phyloP scores from a whole-genome alignment of 2,113 vertebrate genomes.

The Thamnophis sirtalis region DNA sequence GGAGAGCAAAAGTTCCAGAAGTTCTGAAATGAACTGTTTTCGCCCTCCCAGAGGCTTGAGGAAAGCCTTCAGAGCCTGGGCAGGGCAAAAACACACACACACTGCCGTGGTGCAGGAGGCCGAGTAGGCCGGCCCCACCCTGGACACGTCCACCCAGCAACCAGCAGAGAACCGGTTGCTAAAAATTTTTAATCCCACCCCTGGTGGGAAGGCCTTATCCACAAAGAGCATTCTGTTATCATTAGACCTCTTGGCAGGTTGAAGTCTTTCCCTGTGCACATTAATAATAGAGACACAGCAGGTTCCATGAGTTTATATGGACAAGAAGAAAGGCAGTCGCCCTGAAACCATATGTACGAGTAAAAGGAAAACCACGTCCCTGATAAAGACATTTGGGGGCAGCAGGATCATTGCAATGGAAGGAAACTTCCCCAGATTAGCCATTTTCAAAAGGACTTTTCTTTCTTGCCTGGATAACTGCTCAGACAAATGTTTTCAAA shows the following conservation, averaged over 20 bases:
- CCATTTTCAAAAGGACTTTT: background rate
- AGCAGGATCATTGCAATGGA: background rate
- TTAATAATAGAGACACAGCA: background rate
- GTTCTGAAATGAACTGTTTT: too few species aligned
- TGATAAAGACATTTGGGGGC: background rate
- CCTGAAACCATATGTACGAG: background rate
- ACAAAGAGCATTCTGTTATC: background rate
- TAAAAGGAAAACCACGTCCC: background rate
- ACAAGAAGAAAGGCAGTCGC: background rate
- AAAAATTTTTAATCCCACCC: too few species aligned
- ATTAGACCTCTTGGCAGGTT: background rate
- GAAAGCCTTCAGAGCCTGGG: too few species aligned
- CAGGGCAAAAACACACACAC: too few species aligned
- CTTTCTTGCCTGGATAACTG: background rate
- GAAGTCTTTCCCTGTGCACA: background rate
- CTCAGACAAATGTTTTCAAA: background rate
- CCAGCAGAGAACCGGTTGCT: too few species aligned
- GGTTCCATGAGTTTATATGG: background rate
- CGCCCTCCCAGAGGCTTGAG: too few species aligned
- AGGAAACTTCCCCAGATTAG: background rate
- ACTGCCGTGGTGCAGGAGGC: too few species aligned
- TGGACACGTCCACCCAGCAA: too few species aligned
- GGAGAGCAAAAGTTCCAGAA: too few species aligned
- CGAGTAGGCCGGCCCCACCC: too few species aligned
- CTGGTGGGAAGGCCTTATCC: background rate